Conservation (phyloP, 2,113 vertebrate species). For the Planiliza haematocheilus region DNA sequence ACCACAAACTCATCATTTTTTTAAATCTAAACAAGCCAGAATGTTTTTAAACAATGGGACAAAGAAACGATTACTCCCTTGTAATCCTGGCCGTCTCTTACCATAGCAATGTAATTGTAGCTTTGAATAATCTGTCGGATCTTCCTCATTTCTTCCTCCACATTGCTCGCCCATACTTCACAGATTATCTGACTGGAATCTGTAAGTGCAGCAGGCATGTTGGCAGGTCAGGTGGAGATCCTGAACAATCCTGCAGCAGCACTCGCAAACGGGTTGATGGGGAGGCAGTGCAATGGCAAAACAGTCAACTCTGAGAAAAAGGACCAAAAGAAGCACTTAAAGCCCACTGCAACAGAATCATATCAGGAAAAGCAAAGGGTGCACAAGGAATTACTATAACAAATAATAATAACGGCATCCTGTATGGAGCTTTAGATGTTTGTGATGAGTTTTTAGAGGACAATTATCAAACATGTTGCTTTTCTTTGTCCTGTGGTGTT, state of each 20-base stretch:
- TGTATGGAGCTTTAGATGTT: too few species aligned
- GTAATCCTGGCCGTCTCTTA: slow-evolving; percentile 59
- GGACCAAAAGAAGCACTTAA: background rate
- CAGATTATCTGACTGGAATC: slow-evolving; percentile 99
- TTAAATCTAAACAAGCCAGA: too few species aligned
- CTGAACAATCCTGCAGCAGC: slow-evolving; percentile 51
- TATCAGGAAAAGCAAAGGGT: too few species aligned
- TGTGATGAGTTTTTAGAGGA: too few species aligned
- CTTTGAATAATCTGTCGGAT: slow-evolving; percentile 96
- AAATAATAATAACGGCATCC: too few species aligned
- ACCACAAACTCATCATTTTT: too few species aligned
- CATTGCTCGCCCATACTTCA: slow-evolving; percentile 98
- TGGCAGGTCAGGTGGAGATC: slow-evolving; percentile 76
- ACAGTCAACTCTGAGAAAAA: slow-evolving; percentile 24
- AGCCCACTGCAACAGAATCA: background rate
- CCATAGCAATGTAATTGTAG: slow-evolving; percentile 99
- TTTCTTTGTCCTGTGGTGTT: too few species aligned
- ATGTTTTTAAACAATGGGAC: too few species aligned
- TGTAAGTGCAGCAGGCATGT: slow-evolving; percentile 96
- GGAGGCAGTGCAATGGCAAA: slow-evolving; percentile 6
- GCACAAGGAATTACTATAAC: too few species aligned
- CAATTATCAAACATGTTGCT: too few species aligned
- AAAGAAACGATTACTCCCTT: too few species aligned
- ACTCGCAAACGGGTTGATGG: background rate
- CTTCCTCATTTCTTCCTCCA: slow-evolving; percentile 98